These are phyloP conservation scores for Serinus canaria DNA, from an alignment of 2,113 vertebrate genomes.

Conservation along the genomic window DNA sequence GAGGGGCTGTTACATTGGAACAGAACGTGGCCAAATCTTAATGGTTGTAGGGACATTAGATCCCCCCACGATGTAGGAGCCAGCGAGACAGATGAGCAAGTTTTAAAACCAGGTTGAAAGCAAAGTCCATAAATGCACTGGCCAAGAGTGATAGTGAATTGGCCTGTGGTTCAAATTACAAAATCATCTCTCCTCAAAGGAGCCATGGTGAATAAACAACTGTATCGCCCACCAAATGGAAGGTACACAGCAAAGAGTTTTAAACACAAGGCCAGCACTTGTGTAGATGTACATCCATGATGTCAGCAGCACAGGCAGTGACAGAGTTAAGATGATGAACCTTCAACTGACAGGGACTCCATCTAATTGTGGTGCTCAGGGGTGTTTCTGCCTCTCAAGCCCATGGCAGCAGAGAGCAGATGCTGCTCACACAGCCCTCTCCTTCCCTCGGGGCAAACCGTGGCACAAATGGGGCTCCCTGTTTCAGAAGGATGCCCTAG, in stretches of 20 bases:
- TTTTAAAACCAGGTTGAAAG: not conserved
- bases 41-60: not conserved
- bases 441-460: not conserved
- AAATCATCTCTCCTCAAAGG: not conserved
- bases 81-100: not conserved
- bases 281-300: not conserved
- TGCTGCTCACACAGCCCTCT: not conserved
- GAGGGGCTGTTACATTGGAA: not conserved
- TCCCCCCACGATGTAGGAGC: not conserved
- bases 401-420: rapidly evolving
- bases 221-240: not conserved
- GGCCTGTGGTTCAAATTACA: not conserved
- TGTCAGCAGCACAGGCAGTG: not conserved
- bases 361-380: not conserved
- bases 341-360: not conserved
- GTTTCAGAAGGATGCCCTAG: not conserved
- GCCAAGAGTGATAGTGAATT: not conserved
- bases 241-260: not conserved
- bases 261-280: not conserved
- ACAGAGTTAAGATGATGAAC: rapidly evolving
- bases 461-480: rapidly evolving
- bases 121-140: not conserved
- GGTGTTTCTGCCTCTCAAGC: not conserved
- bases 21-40: not conserved
- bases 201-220: not conserved